Evolutionary conservation across 2,113 vertebrate species (phyloP), one percentile per base, ranked within the genome.

Genomic region (Strigops habroptila): DNA sequence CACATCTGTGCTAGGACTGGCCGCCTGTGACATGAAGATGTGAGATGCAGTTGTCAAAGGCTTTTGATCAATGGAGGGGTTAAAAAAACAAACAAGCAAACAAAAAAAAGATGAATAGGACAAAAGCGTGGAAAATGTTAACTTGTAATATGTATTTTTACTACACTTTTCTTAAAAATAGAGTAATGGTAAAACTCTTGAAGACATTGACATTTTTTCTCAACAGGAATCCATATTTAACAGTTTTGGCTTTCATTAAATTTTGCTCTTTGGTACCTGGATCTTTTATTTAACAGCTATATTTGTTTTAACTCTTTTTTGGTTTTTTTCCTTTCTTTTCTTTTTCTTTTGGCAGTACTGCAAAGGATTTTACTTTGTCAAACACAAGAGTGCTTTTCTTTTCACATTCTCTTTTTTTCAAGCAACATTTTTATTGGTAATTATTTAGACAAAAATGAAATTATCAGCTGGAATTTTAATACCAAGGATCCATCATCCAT

Each of bases 121-220:
- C 93, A 91, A 96, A 97, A 97, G 93, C 41, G 95, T 96, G 97
- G 95, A 89, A 97, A 97, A 97, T 97, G 97, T 98, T 98, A 97
- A 97, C 97, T 98, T 98, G 98, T 98, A 98, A 98, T 98, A 98
- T 98, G 98, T 98, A 98, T 98, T 98, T 98, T 98, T 98, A 98
- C 96, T 98, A 98, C 98, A 98, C 96, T 98, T 98, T 98, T 98
- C 98, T 98, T 98, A 98, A 98, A 98, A 98, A 98, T 97, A 98
- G 97, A 98, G 94, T 96, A 97, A 97, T 95, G 97, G 97, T 96
- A 95, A 97, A 97, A 97, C 93, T 97, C 97, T 97, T 96, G 93
- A 97, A 97, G 97, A 98, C 95, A 98, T 71, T 98, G 98, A 98
- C 97, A 97, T 98, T 98, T 98, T 97, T 98, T 98, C 98, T 98